Base-by-base conservation (phyloP, 1,140 invertebrate species). In the Drosophila gunungcola region DNA sequence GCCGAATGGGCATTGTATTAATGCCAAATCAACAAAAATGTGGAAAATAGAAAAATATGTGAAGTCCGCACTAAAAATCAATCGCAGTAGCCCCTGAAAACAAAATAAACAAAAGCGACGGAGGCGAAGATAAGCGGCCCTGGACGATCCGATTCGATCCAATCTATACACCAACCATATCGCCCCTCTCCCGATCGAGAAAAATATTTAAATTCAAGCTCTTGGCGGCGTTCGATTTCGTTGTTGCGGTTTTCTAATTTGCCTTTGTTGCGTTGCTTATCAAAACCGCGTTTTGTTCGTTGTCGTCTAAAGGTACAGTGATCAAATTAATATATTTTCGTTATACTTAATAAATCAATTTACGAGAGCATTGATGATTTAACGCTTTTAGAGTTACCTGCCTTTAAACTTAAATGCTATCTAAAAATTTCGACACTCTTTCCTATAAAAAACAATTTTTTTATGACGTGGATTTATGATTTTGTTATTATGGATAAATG, bases 1-100 rank as follows among this genome's bases (percentile, higher is more conserved):
- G 61, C 57, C 65, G 64, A 68, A 68, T 68, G 61, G 64, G 64
- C 38, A 52, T 64, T 68, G 69, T 84, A 70, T 86, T 68, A 86
- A 78, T 86, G 82, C 82, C 54, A 78, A 86, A 81, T 82, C 82
- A 68, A 74, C 65, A 86, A 51, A 78, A 77, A 65, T 65, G 48
- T 53, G 61, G 46, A 38, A 42, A 68, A 81, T 78, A 85, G 61
- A 27, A 45, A 49, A 65, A 78, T 75, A 86, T 86, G 73, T 49
- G 42, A 70, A 63, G 64, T 53, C 56, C 64, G 54, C 76, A 69
- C 60, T 27, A 55, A 65, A 82, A 82, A 82, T 78, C 60, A 82
- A 82, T 82, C 60, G 68, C 52, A 76, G 63, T 62, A 76, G 75
- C 48, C 29, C 13, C 58, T 76, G 46, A 46, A 34, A 52, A 0